Conservation (phyloP, 2,888 invertebrate genomes). For the Endomychus coccineus region DNA sequence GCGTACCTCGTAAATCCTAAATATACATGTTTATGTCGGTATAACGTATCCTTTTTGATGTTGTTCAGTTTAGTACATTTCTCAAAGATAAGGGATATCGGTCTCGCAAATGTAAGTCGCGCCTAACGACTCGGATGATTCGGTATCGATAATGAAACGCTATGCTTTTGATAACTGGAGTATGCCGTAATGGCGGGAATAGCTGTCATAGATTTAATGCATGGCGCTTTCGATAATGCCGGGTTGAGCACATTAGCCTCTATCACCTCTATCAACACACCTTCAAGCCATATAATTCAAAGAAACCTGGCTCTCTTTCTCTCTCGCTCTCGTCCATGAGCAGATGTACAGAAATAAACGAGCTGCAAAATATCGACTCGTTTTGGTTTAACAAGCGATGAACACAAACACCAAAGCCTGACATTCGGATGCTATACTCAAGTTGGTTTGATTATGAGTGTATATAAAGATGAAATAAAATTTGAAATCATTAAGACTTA, state of each 20-base stretch:
- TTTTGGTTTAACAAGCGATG: no score
- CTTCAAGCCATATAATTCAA: no score
- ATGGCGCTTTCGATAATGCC: constrained; percentile 8
- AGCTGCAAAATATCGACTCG: no score
- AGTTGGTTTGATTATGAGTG: no score
- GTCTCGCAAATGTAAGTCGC: not conserved
- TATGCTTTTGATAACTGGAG: constrained; percentile 17
- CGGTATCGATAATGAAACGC: constrained; percentile 5
- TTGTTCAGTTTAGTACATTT: not conserved
- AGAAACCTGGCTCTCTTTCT: no score
- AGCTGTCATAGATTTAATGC: constrained; percentile 5
- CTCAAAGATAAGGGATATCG: constrained; percentile 1
- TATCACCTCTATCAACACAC: not conserved
- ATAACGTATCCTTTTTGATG: not conserved
- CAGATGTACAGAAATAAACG: no score
- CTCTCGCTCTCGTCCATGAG: no score
- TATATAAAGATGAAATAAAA: no score
- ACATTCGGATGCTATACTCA: no score
- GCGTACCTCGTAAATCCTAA: not conserved
- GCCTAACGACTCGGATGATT: constrained; percentile 1
- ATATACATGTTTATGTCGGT: not conserved
- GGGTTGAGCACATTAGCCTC: constrained; percentile 14
- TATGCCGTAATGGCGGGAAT: constrained; percentile 13
- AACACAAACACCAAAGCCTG: no score
- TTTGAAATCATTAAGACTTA: no score